Conservation (phyloP, 2,888 invertebrate species). For the Dugesia japonica region DNA sequence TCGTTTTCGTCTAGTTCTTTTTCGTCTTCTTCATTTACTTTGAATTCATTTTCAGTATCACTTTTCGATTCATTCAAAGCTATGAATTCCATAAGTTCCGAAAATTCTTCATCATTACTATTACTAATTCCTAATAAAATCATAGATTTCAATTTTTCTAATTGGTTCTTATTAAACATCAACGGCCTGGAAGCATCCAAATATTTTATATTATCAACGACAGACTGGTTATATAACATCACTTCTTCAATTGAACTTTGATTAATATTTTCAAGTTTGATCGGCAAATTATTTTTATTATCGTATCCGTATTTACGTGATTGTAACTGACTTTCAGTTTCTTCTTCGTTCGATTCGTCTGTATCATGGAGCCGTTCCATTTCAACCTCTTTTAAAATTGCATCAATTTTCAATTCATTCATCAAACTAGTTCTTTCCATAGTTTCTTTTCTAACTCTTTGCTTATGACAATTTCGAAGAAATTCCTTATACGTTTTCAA, state of each 20-base stretch:
- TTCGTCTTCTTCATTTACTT: neutral
- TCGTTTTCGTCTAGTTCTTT: neutral
- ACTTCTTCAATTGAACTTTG: neutral
- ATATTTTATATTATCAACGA: too few species aligned
- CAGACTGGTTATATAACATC: neutral
- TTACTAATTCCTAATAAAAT: neutral
- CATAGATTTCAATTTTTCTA: neutral
- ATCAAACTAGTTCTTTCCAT: neutral
- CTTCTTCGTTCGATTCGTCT: neutral
- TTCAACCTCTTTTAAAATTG: slow-evolving; percentile 7
- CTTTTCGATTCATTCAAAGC: neutral
- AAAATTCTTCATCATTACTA: neutral
- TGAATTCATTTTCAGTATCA: neutral
- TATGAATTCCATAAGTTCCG: too few species aligned
- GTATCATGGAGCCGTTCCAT: neutral
- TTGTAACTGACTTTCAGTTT: neutral
- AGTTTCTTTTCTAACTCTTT: neutral
- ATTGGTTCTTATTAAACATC: neutral
- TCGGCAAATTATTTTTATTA: neutral
- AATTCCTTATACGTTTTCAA: slow-evolving; percentile 7
- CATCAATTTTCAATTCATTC: slow-evolving; percentile 20
- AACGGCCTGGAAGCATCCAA: neutral
- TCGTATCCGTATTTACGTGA: neutral
- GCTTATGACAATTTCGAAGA: neutral
- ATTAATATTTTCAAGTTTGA: neutral